phyloP scores from a whole-genome alignment of 2,797 vertebrate genomes.

The Danionella dracula region DNA sequence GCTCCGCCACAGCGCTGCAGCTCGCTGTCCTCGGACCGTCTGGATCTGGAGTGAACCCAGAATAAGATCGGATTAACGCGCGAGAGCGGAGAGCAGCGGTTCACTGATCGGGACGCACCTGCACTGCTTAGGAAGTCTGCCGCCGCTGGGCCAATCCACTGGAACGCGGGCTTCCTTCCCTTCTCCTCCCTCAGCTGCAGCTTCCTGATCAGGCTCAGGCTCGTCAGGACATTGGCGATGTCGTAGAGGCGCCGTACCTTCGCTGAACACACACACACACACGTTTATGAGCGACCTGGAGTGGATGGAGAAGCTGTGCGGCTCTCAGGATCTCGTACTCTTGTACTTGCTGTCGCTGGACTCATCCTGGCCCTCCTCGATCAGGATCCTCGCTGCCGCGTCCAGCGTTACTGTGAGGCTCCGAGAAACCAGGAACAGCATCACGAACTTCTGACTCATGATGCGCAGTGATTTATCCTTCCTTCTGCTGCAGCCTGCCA shows the following conservation, averaged over 20 bases:
- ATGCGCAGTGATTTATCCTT: conserved; percentile 95
- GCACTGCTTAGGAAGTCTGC: conserved; percentile 59
- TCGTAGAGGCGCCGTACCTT: conserved; percentile 95
- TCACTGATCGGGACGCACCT: background rate
- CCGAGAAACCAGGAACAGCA: conserved; percentile 89
- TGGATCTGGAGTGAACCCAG: background rate
- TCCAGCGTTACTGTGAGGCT: conserved; percentile 89
- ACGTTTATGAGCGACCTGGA: background rate
- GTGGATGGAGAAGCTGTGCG: too few relatives aligned
- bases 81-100: too few relatives aligned
- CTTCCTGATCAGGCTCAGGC: conserved; percentile 92
- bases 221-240: conserved; percentile 93
- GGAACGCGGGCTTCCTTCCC: conserved; percentile 89
- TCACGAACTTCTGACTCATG: conserved; percentile 98
- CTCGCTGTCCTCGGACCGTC: background rate
- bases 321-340: conserved; percentile 72
- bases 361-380: conserved; percentile 88
- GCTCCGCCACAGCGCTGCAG: background rate
- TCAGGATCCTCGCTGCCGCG: conserved; percentile 92
- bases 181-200: conserved; percentile 87
- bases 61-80: too few relatives aligned
- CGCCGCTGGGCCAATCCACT: conserved; percentile 85
- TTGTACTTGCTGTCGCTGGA: conserved; percentile 95
- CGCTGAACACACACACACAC: conserved; percentile 64
- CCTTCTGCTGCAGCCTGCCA: conserved; percentile 78